These are phyloP conservation scores for Pocillopora meandrina DNA, from an alignment of 92 coral and sea anemone species.

Conservation along the genomic window DNA sequence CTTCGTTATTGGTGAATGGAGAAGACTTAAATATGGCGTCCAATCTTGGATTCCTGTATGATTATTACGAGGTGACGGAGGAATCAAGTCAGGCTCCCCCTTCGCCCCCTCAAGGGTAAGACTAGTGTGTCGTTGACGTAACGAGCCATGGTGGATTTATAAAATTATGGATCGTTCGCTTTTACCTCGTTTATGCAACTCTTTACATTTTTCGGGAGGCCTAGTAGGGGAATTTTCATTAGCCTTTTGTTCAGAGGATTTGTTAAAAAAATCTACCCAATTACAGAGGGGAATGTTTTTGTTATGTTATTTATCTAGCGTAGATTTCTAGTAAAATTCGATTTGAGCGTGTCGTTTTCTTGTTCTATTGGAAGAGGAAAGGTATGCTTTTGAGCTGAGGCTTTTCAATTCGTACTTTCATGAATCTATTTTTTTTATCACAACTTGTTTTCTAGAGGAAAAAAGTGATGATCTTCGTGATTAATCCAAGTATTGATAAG, in stretches of 20 bases:
- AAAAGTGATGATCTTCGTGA: neutral
- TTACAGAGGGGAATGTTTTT: conserved; percentile 7
- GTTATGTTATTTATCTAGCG: conserved; percentile 11
- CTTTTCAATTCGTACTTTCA: neutral
- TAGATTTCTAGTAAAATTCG: neutral
- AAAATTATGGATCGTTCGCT: conserved; percentile 13
- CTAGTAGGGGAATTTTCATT: neutral
- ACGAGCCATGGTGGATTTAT: conserved; percentile 31
- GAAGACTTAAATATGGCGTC: conserved; percentile 96
- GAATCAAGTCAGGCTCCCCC: conserved; percentile 92
- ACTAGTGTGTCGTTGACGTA: neutral
- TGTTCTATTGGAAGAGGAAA: neutral
- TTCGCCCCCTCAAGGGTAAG: conserved; percentile 90
- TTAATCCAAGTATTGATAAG: neutral
- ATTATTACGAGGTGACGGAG: conserved; percentile 93
- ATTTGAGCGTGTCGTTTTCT: neutral
- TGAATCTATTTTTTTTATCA: neutral
- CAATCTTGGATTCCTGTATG: conserved; percentile 92
- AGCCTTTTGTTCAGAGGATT: conserved; percentile 7
- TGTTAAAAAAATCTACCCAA: conserved; percentile 2
- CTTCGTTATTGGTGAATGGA: conserved; percentile 92
- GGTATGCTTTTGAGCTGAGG: neutral
- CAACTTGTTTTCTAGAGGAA: neutral
- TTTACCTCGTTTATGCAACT: neutral
- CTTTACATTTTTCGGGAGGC: neutral